Conservation (phyloP, 2,797 vertebrate species). For the Knipowitschia caucasica region DNA sequence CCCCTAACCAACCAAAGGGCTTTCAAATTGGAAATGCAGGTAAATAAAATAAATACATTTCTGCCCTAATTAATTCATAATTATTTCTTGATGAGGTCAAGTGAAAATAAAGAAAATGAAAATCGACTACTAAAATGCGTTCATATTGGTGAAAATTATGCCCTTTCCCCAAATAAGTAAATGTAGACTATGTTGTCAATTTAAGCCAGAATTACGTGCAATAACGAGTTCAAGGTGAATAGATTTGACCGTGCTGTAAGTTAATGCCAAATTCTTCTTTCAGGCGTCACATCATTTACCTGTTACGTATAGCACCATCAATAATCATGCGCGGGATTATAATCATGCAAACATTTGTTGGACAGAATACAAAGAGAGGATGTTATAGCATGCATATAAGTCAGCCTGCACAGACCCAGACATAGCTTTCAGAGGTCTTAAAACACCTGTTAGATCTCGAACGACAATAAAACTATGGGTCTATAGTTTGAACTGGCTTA, state of each 20-base stretch:
- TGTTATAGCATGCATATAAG: neutral
- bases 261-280: conserved; percentile 25
- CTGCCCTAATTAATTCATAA: too few species aligned
- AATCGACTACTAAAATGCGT: too few species aligned
- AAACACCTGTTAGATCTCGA: conserved; percentile 75
- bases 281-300: neutral
- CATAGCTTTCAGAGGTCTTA: conserved; percentile 2
- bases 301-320: neutral
- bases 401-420: neutral
- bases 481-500: neutral
- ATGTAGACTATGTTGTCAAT: too few species aligned
- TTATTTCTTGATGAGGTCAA: conserved; percentile 1
- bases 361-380: neutral
- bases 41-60: neutral
- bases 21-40: conserved; percentile 1
- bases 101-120: too few species aligned
- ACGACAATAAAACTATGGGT: conserved; percentile 27
- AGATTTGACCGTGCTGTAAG: conserved; percentile 24
- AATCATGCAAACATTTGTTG: neutral
- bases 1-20: conserved; percentile 1
- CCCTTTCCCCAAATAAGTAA: too few species aligned
- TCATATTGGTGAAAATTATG: too few species aligned
- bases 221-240: conserved; percentile 41
- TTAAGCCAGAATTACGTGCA: too few species aligned
- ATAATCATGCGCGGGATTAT: too few species aligned